Base-by-base conservation (phyloP, 2,888 invertebrate species). In the Incurvaria masculella region DNA sequence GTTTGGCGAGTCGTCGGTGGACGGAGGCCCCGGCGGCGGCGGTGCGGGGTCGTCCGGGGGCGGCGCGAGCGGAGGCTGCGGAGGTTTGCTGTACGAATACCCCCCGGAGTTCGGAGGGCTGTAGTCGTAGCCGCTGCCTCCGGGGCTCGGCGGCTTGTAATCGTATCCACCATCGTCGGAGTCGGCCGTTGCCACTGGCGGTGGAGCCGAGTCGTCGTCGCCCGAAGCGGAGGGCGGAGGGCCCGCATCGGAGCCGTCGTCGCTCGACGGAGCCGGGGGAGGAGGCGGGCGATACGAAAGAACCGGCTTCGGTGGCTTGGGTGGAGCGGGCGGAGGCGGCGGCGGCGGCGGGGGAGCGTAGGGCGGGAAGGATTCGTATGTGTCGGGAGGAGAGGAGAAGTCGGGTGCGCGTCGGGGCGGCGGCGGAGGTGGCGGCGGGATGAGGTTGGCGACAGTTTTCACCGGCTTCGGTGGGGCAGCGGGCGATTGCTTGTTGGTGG, bases 321-420 rank as follows among this genome's bases (percentile, higher is more conserved):
- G 55, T 14, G 56, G 49, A 4, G 54, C 47, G n/a, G 46, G 46
- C 21, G 59, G 49, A 11, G 49, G 46, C 38, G 57, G 52, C 33
- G 51, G 55, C 38, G 57, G 48, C 2, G 43, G 43, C 23, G 6
- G 47, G 4, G 68, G 63, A 26, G 68, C 61, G 49, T 70, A 75
- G 0, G 79, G 76, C 38, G 79, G 78, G 53, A 75, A 78, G 2
- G 73, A 68, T 45, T 76, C 75, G 50, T 76, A 76, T 45, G 53
- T 71, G 11, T 59, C 59, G 5, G 76, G 74, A 27, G 60, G 55
- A 46, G 72, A 72, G 49, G 74, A 72, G 54, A 69, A 67, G 42
- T 64, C 62, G 3, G 59, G 39, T 51, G 64, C 58, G 4, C 45
- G 21, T 16, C 40, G 18, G 41, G 72, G 68, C 4, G 66, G 58